Evolutionary conservation across 1,140 invertebrate genomes (phyloP).

Genomic region (Riptortus pedestris): DNA sequence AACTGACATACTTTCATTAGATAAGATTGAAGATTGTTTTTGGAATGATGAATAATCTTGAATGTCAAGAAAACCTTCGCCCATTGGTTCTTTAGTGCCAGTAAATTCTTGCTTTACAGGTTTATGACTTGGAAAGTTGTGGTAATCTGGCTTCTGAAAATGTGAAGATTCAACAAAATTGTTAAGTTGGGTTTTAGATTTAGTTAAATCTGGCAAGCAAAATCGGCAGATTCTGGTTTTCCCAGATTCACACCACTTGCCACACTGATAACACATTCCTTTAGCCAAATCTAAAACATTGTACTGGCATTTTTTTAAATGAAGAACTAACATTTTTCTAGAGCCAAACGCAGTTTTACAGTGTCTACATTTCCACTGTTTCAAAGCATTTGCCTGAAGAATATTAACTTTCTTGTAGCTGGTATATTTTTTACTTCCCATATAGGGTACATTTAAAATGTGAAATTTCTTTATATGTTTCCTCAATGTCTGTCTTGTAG

Average conservation of each 20-base stretch:
- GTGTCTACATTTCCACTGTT: constrained; percentile 4
- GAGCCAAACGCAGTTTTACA: neutral
- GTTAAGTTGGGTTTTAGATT: no score
- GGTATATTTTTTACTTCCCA: neutral
- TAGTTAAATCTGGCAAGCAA: neutral
- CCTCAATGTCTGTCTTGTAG: neutral
- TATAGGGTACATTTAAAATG: neutral
- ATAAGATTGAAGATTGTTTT: no score
- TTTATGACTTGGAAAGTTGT: no score
- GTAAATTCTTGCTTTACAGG: no score
- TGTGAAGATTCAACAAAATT: no score
- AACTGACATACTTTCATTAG: no score
- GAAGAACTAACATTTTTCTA: neutral
- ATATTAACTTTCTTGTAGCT: neutral
- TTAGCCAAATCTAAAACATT: neutral
- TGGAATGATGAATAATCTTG: no score
- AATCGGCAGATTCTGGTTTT: constrained; percentile 3
- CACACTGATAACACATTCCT: constrained; percentile 4
- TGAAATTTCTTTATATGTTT: constrained; percentile 2
- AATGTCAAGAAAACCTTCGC: no score
- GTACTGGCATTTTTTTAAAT: constrained; percentile 7
- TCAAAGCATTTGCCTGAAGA: neutral
- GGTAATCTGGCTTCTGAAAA: no score
- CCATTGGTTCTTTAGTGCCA: no score
- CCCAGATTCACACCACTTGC: constrained; percentile 7